These are phyloP conservation scores for Lasioglossum calceatum DNA, from an alignment of 2,888 invertebrate genomes.

Conservation along the genomic window DNA sequence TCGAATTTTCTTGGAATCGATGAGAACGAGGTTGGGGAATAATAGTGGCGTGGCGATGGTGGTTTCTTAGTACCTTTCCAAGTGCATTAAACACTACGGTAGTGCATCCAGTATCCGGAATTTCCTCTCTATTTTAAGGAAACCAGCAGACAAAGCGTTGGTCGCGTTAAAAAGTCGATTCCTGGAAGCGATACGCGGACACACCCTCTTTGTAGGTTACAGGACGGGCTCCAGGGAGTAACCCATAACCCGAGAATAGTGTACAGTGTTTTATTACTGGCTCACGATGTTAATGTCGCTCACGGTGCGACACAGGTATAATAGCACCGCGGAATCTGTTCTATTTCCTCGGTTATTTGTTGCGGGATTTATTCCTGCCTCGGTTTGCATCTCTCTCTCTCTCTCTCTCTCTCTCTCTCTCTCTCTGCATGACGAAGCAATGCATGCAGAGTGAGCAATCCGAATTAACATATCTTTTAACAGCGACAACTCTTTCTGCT, in stretches of 20 bases:
- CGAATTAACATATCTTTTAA: not conserved
- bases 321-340: conserved; percentile 4
- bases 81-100: not conserved
- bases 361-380: not conserved
- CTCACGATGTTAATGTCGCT: conserved; percentile 11
- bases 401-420: not conserved
- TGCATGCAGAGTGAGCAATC: not conserved
- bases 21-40: not conserved
- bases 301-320: not conserved
- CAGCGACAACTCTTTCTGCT: not conserved
- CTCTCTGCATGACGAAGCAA: not conserved
- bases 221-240: conserved; percentile 1
- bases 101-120: not conserved
- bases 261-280: conserved; percentile 9
- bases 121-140: conserved; percentile 1
- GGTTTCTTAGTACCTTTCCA: not conserved
- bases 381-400: not conserved
- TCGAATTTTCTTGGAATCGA: not conserved
- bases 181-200: conserved; percentile 6
- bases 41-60: not conserved
- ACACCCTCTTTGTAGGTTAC: conserved; percentile 3
- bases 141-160: not conserved
- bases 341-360: conserved; percentile 1
- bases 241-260: not conserved
- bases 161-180: conserved; percentile 12